These are phyloP conservation scores for Caradrina kadenii DNA, from an alignment of 2,888 invertebrate genomes.

Conservation along the genomic window DNA sequence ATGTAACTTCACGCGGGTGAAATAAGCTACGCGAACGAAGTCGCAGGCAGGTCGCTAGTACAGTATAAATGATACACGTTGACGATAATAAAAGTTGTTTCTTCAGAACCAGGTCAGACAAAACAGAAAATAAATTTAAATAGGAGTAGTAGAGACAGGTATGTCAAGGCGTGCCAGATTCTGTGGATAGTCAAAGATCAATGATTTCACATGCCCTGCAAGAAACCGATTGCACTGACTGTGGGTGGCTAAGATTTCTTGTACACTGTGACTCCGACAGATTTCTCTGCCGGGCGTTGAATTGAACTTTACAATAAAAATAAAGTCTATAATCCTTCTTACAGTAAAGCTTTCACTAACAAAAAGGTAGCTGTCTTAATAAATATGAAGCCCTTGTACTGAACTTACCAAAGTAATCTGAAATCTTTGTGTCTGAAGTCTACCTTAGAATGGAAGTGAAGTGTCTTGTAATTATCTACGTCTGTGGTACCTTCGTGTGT, in stretches of 20 bases:
- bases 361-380: background rate
- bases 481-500: conserved; percentile 9
- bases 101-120: no score
- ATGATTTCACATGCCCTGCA: background rate
- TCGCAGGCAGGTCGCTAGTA: no score
- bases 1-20: no score
- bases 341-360: background rate
- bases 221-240: background rate
- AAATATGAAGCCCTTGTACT: background rate
- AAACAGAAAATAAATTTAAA: no score
- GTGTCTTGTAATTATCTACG: conserved; percentile 1
- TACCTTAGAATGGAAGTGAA: conserved; percentile 24
- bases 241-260: no score
- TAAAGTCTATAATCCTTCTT: background rate
- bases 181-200: background rate
- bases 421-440: conserved; percentile 1
- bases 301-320: background rate
- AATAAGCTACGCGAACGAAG: no score
- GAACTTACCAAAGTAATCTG: background rate
- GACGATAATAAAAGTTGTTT: no score
- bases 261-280: background rate
- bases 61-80: no score
- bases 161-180: no score
- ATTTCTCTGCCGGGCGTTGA: no score
- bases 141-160: no score